Evolutionary conservation across 2,113 vertebrate species (phyloP), one percentile per base, ranked within the genome.

Genomic region (Sylvia atricapilla): DNA sequence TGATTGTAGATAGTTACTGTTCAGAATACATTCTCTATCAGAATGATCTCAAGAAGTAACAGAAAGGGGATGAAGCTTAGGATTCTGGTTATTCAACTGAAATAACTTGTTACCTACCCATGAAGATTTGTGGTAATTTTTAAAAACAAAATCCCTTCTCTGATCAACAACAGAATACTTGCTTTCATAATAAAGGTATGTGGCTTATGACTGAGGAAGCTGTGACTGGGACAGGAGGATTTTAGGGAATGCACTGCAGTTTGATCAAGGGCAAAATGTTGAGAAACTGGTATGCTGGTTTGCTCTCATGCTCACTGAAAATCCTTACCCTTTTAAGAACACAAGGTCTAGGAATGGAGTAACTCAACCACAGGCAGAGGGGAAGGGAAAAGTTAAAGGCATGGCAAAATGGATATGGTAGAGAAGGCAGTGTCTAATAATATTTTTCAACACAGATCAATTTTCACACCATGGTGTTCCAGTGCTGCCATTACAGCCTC

Each of bases 51-150:
- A 20, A 92, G 84, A 75, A 44, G 24, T n/a, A 63, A 52, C 24
- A 52, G 47, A 87, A 87, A 80, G 8, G 11, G 20, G 8, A 25
- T 80, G 43, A 84, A 49, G 30, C 43, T 74, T 55, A 27, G 21
- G 39, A 11, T 90, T 63, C 53, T 50, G 49, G 60, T n/a, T 50
- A 70, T 31, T 64, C 15, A 64, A 21, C 6, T 55, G 52, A 67
- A 72, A 62, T 52, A 92, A 84, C 2, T 39, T 3, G 3, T 44
- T 72, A 47, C 72, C 8, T 63, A 21, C 15, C 52, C 16, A 28
- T 13, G 4, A 68, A 66, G 43, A 43, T 7, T 13, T 1, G 0
- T 1, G 1, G 16, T 60, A 7, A 11, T 19, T 47, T 50, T 50
- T 22, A 8, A 27, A 52, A 80, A 64, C 8, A 24, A 63, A 90